Evolutionary conservation across 2,797 vertebrate genomes (phyloP).

Genomic region (Acanthis flammea): DNA sequence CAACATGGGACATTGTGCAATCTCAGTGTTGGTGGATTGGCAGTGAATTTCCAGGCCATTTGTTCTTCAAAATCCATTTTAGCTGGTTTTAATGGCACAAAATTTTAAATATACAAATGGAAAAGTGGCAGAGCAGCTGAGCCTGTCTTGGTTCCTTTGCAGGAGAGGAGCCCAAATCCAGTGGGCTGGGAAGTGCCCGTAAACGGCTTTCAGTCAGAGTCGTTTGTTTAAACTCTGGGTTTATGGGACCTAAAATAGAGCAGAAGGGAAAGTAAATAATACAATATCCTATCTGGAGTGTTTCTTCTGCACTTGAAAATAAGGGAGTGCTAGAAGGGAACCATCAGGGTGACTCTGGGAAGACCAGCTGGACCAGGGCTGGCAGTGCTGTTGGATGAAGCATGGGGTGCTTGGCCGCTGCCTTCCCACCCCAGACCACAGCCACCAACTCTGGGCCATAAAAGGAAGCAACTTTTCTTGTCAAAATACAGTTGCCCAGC

Average conservation of each 20-base stretch:
- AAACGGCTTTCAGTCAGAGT: background rate
- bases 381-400: rapidly evolving
- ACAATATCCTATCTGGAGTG: background rate
- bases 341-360: background rate
- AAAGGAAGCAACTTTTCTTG: constrained; percentile 28
- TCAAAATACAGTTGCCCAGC: constrained; percentile 34
- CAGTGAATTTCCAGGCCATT: background rate
- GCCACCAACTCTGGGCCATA: background rate
- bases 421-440: background rate
- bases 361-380: background rate
- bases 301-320: background rate
- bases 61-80: background rate
- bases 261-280: background rate
- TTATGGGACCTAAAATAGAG: background rate
- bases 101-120: background rate
- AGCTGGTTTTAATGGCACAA: background rate
- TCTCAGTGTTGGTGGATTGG: background rate
- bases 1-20: rapidly evolving
- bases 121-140: background rate
- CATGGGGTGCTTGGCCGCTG: rapidly evolving
- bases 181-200: background rate
- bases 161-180: background rate
- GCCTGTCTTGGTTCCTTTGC: background rate
- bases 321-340: background rate
- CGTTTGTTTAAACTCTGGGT: background rate